These are phyloP conservation scores for Malurus melanocephalus DNA, from an alignment of 2,113 vertebrate genomes.

Conservation along the genomic window DNA sequence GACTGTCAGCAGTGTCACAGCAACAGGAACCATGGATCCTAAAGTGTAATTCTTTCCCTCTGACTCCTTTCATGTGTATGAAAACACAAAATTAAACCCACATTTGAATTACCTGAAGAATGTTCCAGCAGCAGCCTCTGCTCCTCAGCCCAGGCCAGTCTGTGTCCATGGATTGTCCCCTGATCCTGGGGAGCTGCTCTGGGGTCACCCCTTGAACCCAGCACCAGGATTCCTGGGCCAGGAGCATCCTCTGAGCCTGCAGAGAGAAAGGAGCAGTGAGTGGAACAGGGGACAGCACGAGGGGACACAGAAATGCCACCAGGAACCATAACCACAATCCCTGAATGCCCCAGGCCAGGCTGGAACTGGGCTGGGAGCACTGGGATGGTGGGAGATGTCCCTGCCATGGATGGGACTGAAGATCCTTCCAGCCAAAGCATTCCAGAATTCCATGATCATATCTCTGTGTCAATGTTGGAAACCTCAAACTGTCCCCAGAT, in stretches of 20 bases:
- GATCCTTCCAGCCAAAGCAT: neutral
- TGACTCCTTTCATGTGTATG: neutral
- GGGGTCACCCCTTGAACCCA: constrained; percentile 54
- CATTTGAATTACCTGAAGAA: constrained; percentile 32
- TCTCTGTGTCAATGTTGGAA: fast-evolving
- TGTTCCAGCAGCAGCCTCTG: neutral
- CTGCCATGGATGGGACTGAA: neutral
- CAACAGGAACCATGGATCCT: fast-evolving
- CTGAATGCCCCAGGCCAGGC: neutral
- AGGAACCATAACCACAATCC: fast-evolving
- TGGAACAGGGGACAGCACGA: no score
- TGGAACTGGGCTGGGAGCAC: neutral
- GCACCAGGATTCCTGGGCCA: constrained; percentile 2
- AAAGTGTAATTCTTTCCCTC: fast-evolving
- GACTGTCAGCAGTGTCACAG: neutral
- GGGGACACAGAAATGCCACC: neutral
- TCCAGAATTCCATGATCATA: neutral
- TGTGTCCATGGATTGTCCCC: constrained; percentile 79
- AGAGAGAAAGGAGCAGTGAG: neutral
- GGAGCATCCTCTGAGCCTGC: constrained; percentile 85
- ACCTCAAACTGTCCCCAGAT: neutral
- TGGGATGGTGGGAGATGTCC: neutral
- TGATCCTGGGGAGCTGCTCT: constrained; percentile 56
- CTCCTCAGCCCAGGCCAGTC: constrained; percentile 21
- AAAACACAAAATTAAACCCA: neutral